Evolutionary conservation across 2,113 vertebrate species (phyloP).

Genomic region (Condylura cristata): DNA sequence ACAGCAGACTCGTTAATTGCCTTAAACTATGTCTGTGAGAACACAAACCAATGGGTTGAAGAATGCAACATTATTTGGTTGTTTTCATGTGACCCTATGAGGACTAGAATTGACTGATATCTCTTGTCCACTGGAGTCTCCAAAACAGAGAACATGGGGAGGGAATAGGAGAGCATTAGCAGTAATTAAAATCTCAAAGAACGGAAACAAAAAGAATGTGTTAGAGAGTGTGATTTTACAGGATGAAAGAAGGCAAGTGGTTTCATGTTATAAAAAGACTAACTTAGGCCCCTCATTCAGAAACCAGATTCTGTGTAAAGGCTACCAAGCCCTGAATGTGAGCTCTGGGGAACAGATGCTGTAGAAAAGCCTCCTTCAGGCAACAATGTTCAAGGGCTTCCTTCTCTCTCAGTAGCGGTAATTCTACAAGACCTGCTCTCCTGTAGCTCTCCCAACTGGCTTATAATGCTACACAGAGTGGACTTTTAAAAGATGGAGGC

Average conservation of each 20-base stretch:
- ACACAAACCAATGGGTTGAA: background rate
- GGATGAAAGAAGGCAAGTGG: background rate
- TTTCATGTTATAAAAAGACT: conserved; percentile 3
- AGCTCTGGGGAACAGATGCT: background rate
- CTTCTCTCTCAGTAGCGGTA: background rate
- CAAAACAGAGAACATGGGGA: background rate
- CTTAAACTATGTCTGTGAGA: background rate
- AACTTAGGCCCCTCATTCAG: background rate
- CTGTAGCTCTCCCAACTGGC: background rate
- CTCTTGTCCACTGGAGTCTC: background rate
- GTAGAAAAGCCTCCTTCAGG: background rate
- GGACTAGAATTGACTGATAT: background rate
- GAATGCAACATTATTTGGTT: background rate
- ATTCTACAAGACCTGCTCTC: background rate
- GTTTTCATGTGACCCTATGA: background rate
- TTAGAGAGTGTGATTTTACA: background rate
- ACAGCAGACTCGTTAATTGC: background rate
- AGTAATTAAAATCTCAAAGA: background rate
- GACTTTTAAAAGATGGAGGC: background rate
- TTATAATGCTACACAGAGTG: background rate
- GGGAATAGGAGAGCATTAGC: background rate
- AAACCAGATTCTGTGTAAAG: background rate
- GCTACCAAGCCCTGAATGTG: background rate
- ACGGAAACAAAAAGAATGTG: background rate
- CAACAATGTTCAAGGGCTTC: background rate